Evolutionary conservation across 35 echinoderm and acorn worm species (phyloP).

Genomic region (Ophioderma brevispina): DNA sequence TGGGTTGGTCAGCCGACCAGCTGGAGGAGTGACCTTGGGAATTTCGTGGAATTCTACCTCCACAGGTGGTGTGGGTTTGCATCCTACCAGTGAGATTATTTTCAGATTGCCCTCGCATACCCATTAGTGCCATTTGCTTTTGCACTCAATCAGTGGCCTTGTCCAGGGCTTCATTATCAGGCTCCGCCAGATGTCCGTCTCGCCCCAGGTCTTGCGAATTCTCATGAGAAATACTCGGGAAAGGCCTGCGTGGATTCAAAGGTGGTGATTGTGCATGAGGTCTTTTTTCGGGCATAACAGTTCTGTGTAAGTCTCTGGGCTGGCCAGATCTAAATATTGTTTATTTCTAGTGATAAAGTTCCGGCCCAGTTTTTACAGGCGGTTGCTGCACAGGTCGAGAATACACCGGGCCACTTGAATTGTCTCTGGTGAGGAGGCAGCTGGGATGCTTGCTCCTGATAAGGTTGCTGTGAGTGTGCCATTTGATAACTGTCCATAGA

Average conservation of each 20-base stretch:
- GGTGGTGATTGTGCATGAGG: conserved; percentile 14
- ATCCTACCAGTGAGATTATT: conserved; percentile 38
- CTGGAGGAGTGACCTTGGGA: conserved; percentile 53
- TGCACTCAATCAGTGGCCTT: conserved; percentile 57
- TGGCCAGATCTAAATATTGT: conserved; percentile 35
- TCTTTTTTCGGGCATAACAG: conserved; percentile 29
- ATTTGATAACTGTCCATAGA: not conserved
- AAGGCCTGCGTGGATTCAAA: conserved; percentile 61
- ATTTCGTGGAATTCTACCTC: not conserved
- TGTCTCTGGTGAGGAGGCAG: not conserved
- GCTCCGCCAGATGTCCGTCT: conserved; percentile 6
- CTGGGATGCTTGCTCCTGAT: conserved; percentile 5
- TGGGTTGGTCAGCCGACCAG: conserved; percentile 85
- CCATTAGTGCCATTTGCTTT: conserved; percentile 39
- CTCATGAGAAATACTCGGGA: conserved; percentile 84
- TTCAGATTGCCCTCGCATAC: conserved; percentile 76
- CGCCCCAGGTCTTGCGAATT: conserved; percentile 51
- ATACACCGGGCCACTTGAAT: too few species aligned
- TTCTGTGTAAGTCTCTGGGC: conserved; percentile 8
- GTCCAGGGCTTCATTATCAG: conserved; percentile 63
- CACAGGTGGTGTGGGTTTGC: not conserved
- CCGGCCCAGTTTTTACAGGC: conserved; percentile 45
- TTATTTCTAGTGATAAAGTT: conserved; percentile 91
- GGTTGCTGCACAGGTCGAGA: not conserved
- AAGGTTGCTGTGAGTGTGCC: not conserved